phyloP scores from a whole-genome alignment of 2,888 invertebrate genomes.

The Notodonta ziczac region DNA sequence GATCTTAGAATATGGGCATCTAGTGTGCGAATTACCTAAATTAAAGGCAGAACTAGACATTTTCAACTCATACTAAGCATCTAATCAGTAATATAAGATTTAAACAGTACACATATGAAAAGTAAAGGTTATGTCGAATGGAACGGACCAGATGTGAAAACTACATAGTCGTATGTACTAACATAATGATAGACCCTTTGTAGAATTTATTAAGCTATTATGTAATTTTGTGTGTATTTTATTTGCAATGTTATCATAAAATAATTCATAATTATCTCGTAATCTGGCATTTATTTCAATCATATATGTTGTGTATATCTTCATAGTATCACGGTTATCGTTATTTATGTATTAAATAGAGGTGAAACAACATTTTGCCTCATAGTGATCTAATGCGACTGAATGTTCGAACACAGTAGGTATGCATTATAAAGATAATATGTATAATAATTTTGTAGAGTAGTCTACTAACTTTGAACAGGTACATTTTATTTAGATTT shows the following conservation, averaged over 20 bases:
- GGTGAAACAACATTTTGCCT: background rate
- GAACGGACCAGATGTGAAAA: conserved; percentile 36
- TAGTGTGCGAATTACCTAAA: background rate
- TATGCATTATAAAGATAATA: conserved; percentile 32
- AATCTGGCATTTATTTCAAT: conserved; percentile 63
- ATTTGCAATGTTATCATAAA: conserved; percentile 42
- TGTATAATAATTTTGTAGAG: conserved; percentile 41
- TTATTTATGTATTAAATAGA: background rate
- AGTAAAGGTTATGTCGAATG: conserved; percentile 37
- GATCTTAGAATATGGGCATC: background rate
- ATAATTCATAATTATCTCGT: conserved; percentile 30
- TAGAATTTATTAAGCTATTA: conserved; percentile 49
- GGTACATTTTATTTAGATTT: conserved; percentile 38
- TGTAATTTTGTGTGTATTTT: conserved; percentile 53
- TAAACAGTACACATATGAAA: conserved; percentile 28
- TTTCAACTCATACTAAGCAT: conserved; percentile 14
- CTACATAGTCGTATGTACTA: conserved; percentile 37
- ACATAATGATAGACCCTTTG: conserved; percentile 46
- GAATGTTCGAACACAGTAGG: conserved; percentile 15
- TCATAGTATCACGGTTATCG: conserved; percentile 14
- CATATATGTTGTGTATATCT: conserved; percentile 40
- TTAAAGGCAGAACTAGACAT: conserved; percentile 15
- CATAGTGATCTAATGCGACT: conserved; percentile 9
- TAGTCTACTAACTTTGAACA: conserved; percentile 27
- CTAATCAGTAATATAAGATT: conserved; percentile 31